phyloP scores from a whole-genome alignment of 2,888 invertebrate genomes.

The Achlya flavicornis region DNA sequence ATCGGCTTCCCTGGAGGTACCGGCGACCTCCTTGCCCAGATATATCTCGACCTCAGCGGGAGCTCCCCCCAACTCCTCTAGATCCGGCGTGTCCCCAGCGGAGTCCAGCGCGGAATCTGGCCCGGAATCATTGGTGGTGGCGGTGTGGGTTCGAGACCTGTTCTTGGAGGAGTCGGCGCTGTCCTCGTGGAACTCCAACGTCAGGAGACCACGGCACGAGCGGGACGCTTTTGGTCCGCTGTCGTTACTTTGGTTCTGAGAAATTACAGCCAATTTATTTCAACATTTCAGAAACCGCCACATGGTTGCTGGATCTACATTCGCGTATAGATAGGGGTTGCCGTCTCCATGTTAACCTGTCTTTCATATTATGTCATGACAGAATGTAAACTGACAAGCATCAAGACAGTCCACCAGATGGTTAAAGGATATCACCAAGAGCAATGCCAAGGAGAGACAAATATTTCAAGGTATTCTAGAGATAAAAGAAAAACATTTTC shows the following conservation, averaged over 20 bases:
- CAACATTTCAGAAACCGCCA: too few species aligned
- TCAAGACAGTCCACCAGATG: too few species aligned
- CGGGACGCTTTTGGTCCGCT: conserved; percentile 15
- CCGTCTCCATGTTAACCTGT: too few species aligned
- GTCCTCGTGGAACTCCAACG: conserved; percentile 47
- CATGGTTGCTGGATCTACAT: background rate
- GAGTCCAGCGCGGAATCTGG: too few species aligned
- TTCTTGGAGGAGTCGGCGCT: background rate
- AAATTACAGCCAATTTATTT: too few species aligned
- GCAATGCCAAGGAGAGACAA: too few species aligned
- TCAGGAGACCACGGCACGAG: conserved; percentile 43
- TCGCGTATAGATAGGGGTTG: too few species aligned
- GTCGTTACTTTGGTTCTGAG: background rate
- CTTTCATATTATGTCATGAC: too few species aligned
- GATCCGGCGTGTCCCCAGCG: background rate
- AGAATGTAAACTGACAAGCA: too few species aligned
- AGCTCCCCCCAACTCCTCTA: conserved; percentile 18
- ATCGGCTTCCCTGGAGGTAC: conserved; percentile 32
- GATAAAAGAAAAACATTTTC: too few species aligned
- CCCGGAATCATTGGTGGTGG: background rate
- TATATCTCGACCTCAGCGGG: conserved; percentile 53
- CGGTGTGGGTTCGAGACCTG: background rate
- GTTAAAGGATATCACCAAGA: too few species aligned
- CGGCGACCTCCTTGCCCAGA: conserved; percentile 40
- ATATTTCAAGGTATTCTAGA: too few species aligned